Evolutionary conservation across 2,113 vertebrate genomes (phyloP).

Genomic region (Tonatia bakeri): DNA sequence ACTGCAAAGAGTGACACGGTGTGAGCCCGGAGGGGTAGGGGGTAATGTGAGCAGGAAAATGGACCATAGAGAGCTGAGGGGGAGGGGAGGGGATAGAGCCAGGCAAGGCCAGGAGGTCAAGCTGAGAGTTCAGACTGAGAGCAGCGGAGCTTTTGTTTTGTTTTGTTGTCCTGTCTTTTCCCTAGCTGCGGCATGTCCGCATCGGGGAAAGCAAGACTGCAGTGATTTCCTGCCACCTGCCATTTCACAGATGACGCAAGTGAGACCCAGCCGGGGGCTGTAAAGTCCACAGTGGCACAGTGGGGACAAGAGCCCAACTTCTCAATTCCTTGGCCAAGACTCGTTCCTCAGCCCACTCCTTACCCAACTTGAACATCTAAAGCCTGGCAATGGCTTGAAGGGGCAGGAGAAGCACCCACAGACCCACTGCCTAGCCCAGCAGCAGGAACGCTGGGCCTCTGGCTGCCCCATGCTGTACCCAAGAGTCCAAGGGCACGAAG

Average conservation of each 20-base stretch:
- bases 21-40: neutral
- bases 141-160: neutral
- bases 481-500: neutral
- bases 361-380: neutral
- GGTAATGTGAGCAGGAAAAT: neutral
- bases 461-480: fast-evolving
- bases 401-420: fast-evolving
- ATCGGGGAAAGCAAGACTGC: neutral
- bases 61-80: neutral
- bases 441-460: neutral
- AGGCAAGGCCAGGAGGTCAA: neutral
- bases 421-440: fast-evolving
- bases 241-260: neutral
- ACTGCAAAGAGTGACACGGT: neutral
- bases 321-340: neutral
- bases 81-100: fast-evolving
- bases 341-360: neutral
- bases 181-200: neutral
- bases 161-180: neutral
- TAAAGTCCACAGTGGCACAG: neutral
- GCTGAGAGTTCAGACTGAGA: neutral
- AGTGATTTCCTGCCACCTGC: neutral
- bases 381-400: neutral
- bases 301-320: neutral
- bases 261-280: neutral